These are phyloP conservation scores for Papilio xuthus DNA, from an alignment of 1,140 invertebrate species.

Conservation along the genomic window DNA sequence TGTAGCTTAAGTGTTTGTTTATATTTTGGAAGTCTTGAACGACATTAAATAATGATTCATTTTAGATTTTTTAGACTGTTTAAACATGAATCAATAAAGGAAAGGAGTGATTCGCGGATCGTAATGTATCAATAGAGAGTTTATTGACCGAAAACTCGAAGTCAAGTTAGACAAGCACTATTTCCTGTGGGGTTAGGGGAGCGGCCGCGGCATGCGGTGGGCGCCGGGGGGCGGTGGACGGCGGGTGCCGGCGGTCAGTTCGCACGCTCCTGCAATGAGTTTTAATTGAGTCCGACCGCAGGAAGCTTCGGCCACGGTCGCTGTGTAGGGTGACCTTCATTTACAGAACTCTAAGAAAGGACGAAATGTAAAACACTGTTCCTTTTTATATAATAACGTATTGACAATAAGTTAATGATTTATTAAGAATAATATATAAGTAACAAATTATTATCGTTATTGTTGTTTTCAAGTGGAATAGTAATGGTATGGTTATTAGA, in stretches of 20 bases:
- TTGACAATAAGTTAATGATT: no score
- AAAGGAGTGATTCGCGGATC: conserved; percentile 1
- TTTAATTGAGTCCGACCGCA: conserved; percentile 76
- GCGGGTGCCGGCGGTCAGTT: conserved; percentile 53
- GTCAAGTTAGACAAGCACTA: conserved; percentile 66
- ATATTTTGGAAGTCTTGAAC: background rate
- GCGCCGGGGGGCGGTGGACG: no score
- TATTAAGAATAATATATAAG: no score
- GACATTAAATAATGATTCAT: background rate
- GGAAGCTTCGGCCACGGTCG: conserved; percentile 68
- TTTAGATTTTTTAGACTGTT: background rate
- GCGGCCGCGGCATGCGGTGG: conserved; percentile 24
- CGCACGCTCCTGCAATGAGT: conserved; percentile 77
- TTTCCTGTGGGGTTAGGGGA: conserved; percentile 70
- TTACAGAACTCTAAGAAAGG: conserved; percentile 36
- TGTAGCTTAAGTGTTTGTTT: no score
- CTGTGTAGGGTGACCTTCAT: conserved; percentile 66
- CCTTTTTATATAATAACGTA: background rate
- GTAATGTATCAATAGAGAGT: conserved; percentile 43
- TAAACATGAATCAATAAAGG: conserved; percentile 19
- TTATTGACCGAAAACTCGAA: conserved; percentile 63
- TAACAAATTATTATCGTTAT: no score
- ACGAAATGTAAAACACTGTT: background rate
- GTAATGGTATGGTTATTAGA: no score
- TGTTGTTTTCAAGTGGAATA: no score